Evolutionary conservation across 2,888 invertebrate genomes (phyloP).

Genomic region (Sipha maydis): DNA sequence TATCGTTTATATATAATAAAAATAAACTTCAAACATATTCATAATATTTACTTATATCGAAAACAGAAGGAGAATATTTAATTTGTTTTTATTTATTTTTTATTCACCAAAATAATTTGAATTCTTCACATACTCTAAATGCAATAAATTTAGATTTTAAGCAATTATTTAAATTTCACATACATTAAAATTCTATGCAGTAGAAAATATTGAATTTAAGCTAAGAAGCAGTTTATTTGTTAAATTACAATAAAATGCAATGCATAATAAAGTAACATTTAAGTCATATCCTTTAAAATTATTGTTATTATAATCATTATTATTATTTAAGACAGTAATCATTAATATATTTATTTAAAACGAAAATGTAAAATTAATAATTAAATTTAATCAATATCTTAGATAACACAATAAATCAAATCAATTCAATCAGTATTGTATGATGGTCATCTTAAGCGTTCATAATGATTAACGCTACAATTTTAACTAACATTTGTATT

Average conservation of each 20-base stretch:
- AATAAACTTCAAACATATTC: neutral
- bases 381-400: no score
- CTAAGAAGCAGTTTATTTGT: neutral
- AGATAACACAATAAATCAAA: no score
- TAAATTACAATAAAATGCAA: neutral
- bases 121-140: neutral
- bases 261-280: no score
- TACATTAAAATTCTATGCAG: neutral
- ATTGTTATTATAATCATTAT: no score
- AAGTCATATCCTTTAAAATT: no score
- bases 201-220: neutral
- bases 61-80: neutral
- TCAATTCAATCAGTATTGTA: no score
- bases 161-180: neutral
- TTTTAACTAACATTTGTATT: no score
- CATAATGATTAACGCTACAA: no score
- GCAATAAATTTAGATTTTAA: neutral
- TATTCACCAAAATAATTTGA: neutral
- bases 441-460: no score
- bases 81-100: neutral
- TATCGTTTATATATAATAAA: neutral
- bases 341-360: no score
- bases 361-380: no score
- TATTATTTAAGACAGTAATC: no score
- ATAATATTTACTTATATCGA: neutral